Base-by-base conservation (phyloP, 64 coral and sea anemone genomes). In the Trachythela sp. region DNA sequence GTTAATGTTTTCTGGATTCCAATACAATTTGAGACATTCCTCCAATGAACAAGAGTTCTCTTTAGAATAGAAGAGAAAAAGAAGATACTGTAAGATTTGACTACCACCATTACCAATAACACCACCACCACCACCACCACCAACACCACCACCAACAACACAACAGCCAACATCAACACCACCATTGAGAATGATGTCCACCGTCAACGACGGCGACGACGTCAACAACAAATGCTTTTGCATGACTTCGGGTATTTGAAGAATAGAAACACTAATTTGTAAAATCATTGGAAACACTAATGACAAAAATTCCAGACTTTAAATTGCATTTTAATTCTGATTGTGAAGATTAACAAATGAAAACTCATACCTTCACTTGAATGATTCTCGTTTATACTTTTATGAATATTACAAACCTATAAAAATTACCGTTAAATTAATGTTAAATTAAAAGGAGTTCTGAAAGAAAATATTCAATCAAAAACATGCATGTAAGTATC, bases 1-100 rank as follows among this genome's bases (percentile, higher is more conserved):
- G 75, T 30, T 80, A 37, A 80, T 80, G 15, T 37, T 80, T 80
- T 80, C 75, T 34, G 75, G 75, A 2, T 80, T 80, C 75, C 75
- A 80, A 36, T 80, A 80, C 8, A 80, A 8, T 2, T 80, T 80
- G 31, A 80, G 75, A 80, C 75, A 80, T 9, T 80, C 75, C 9
- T 80, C 33, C 17, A 80, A 80, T 27, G 56, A 64, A 18, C 56
- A 80, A 35, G 7, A 37, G 30, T 80, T 10, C 1, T 18, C 75
- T 80, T n/a, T 6, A 64, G 4, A 6, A 80, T 80, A 35, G 13
- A 80, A 80, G 31, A 18, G 3, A 80, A 38, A 37, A 20, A 1
- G 30, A 2, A 37, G 75, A 34, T 64, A 22, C 26, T n/a, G 26
- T 18, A 64, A 26, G 49, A 52, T 1, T 52, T 52, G 1, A 52